Evolutionary conservation across 1,140 invertebrate genomes (phyloP), one percentile per base, ranked within the genome.

Genomic region (Melipona quadrifasciata): DNA sequence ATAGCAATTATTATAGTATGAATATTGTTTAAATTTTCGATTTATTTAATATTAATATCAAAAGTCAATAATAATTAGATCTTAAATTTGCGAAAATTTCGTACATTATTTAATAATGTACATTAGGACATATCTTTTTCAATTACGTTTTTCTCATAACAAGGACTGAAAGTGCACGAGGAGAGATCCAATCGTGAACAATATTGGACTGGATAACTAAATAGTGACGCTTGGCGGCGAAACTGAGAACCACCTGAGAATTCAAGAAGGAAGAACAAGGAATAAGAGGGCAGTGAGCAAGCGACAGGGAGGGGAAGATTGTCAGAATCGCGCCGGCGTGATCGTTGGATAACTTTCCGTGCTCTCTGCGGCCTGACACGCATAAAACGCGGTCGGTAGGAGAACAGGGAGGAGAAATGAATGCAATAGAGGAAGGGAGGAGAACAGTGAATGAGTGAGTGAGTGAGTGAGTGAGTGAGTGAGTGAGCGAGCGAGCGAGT

Each of bases 261-360:
- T 72, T 27, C 24, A 82, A 84, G 78, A 84, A 73, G 72, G 81
- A 84, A 89, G 75, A 83, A 72, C n/a, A 82, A 68, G 68, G 68
- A 71, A 71, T 47, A 21, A 71, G 39, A 71, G 27, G 64, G 64
- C 27, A 65, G 27, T 2, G 27, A 65, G 64, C 64, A 21, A 67
- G 71, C 78, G 70, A 65, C 71, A 55, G 75, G 39, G 80, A 53
- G 39, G 77, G 55, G 86, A 80, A 78, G 84, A 80, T 85, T 86
- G 85, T 89, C 82, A 81, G 77, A 65, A 84, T 83, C 87, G 88
- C 91, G 88, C 86, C 91, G 91, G 86, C 90, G 89, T 87, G 84
- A 76, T 51, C 64, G 77, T 78, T 90, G 58, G 80, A 76, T 82
- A 87, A 87, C 87, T 91, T 91, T 91, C 91, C 88, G 89, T 89